Base-by-base conservation (phyloP, 2,888 invertebrate species). In the Hemithea aestivaria region DNA sequence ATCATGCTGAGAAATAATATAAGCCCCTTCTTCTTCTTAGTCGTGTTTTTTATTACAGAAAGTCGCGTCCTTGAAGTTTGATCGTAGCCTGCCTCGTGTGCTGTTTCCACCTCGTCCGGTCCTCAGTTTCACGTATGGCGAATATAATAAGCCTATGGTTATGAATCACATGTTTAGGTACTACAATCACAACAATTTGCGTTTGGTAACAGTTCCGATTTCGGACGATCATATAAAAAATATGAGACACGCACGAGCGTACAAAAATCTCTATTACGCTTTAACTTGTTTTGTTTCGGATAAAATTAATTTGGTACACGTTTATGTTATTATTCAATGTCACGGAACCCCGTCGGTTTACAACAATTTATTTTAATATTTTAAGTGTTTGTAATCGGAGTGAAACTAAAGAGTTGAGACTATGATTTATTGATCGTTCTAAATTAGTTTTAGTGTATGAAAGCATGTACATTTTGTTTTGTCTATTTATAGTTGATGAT, bases 311-410 rank as follows among this genome's bases (percentile, higher is more conserved):
- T 46, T 56, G 40, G 55, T 53, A 52, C 57, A 58, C 47, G 49
- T 55, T 54, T 49, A 41, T 37, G 51, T 60, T 57, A 62, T 56
- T 65, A 65, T 65, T 65, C 57, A 57, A 58, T 51, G 55, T 63
- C 62, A 61, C 62, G 56, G 55, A 59, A 51, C 48, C 51, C 64
- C 60, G 61, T 53, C 49, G 63, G 35, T 62, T 61, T 53, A 66
- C 47, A 53, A 48, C 50, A 62, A 62, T 66, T 74, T 68, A 69
- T 64, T 66, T 64, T 58, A 61, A 64, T 58, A 51, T 62, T 54
- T 56, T 53, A 41, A 48, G 54, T 57, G 58, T 63, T 63, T 63
- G 56, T 59, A 62, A 57, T 62, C 55, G 54, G 35, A 59, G 48
- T 48, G 51, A 46, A 53, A 46, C 38, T 39, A 43, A 41, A 51